phyloP scores from a whole-genome alignment of 2,113 vertebrate species.

The Pitta sordida region DNA sequence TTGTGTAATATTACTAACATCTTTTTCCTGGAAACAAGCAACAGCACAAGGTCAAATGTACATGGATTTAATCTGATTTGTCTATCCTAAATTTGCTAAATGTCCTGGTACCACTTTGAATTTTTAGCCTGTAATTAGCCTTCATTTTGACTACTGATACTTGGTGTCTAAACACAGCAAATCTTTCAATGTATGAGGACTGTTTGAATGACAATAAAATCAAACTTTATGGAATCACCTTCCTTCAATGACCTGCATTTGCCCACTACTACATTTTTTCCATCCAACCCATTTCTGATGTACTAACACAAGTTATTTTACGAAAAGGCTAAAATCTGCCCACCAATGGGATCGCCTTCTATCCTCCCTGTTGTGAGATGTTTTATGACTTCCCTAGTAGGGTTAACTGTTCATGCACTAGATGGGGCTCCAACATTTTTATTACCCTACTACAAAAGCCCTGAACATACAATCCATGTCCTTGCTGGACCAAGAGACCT shows the following conservation, averaged over 20 bases:
- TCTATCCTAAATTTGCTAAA: not conserved
- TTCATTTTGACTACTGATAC: not conserved
- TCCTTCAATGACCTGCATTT: not conserved
- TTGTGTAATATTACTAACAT: not conserved
- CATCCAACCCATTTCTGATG: not conserved
- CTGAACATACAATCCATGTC: not conserved
- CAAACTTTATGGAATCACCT: not conserved
- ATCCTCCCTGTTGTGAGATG: not conserved
- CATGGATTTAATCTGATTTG: not conserved
- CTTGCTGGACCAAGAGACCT: not conserved
- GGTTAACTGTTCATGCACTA: not conserved
- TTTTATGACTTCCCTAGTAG: not conserved
- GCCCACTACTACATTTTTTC: not conserved
- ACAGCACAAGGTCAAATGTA: not conserved
- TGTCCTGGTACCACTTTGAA: not conserved
- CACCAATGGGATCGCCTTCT: not conserved
- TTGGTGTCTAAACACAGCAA: not conserved
- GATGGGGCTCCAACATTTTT: not conserved
- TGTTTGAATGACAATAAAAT: not conserved
- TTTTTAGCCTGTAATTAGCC: not conserved
- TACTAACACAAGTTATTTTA: not conserved
- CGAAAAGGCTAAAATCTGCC: not conserved
- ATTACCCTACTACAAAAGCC: not conserved
- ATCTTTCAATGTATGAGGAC: not conserved
- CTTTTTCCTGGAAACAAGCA: not conserved